phyloP scores from a whole-genome alignment of 2,113 vertebrate species.

The Sinocyclocheilus rhinocerous region DNA sequence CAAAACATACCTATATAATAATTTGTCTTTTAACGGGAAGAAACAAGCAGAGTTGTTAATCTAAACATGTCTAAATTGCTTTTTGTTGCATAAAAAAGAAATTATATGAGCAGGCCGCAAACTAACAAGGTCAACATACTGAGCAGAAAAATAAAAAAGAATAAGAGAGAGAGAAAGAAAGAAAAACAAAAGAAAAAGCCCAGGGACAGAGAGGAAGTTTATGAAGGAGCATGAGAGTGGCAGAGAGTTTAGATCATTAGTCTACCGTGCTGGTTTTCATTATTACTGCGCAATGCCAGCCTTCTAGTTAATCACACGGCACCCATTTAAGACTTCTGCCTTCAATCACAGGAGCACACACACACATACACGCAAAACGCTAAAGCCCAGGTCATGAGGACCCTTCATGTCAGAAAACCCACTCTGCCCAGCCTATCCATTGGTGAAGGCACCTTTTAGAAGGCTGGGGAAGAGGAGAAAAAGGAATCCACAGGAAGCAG shows the following conservation, averaged over 20 bases:
- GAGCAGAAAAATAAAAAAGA: constrained; percentile 1
- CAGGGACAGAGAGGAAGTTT: constrained; percentile 61
- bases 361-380: constrained; percentile 38
- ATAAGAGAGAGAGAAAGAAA: constrained; percentile 54
- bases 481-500: constrained; percentile 80
- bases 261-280: constrained; percentile 74
- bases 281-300: constrained; percentile 74
- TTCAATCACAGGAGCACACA: constrained; percentile 62
- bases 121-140: constrained; percentile 16
- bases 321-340: constrained; percentile 72
- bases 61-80: constrained; percentile 34
- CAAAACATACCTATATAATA: neutral
- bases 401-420: constrained; percentile 65
- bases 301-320: constrained; percentile 77
- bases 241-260: constrained; percentile 81
- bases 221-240: constrained; percentile 71
- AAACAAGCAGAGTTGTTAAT: constrained; percentile 17
- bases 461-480: constrained; percentile 74
- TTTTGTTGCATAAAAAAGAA: neutral
- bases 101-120: neutral
- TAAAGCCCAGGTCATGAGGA: constrained; percentile 67
- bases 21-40: neutral
- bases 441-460: constrained; percentile 73
- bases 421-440: constrained; percentile 52
- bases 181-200: constrained; percentile 61